Base-by-base conservation (phyloP, 2,888 invertebrate species). In the Agrypnus murinus region DNA sequence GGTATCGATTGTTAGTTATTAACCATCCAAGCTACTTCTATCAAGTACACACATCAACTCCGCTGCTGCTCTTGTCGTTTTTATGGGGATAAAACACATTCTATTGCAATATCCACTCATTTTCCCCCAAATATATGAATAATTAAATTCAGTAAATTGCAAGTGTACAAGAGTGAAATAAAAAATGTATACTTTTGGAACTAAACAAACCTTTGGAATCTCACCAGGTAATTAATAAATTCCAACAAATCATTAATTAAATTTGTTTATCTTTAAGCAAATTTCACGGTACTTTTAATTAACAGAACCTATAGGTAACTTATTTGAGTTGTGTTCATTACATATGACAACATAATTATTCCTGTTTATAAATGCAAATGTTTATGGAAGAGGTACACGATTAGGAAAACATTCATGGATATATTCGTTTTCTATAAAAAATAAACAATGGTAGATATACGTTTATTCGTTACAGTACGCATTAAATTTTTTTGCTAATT, bases 1-100 rank as follows among this genome's bases (percentile, higher is more conserved):
- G 79, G 76, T 80, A 80, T 80, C 75, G 79, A 80, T 80, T 80
- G 78, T 76, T 73, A 70, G 78, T 78, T 79, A 77, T 78, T 77
- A 78, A 74, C 77, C 76, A 78, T 77, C 75, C 77, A 75, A 72
- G 65, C 71, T 74, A 77, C 75, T 77, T 75, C 74, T 73, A 62
- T 70, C 72, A 63, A 74, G 77, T 70, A 69, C 62, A 74, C 65
- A 69, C 62, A 74, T 63, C 72, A 75, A 74, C 76, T 73, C 25
- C 73, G 70, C 66, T 71, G 74, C 65, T 60, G 63, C 72, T 68
- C 71, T 67, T 65, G 68, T 65, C 55, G 62, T 58, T 65, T 25
- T 65, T 67, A 72, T 67, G 62, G 57, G 66, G 64, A 25, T 67
- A 71, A n/a, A 65, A 65, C 65, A 68, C 19, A 31, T 12, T 19